Base-by-base conservation (phyloP, 2,888 invertebrate species). In the Diogma glabrata region DNA sequence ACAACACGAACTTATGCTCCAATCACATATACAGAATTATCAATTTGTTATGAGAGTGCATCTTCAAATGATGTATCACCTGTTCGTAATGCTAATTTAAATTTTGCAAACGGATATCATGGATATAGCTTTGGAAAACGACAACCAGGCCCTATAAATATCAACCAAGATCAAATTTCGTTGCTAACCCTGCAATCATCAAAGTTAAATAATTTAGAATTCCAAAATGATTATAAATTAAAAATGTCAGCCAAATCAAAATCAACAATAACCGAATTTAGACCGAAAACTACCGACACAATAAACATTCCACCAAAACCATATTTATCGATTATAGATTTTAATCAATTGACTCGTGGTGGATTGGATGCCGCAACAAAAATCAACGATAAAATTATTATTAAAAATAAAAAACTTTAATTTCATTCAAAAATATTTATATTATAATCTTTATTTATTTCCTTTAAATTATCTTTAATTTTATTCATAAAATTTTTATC, bases 321-420 rank as follows among this genome's bases (percentile, higher is more conserved):
- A n/a, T 76, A 77, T 61, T 72, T 84, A 54, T 78, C 82, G 22
- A 82, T 84, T 59, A 82, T 84, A 56, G 83, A 84, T 71, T 79
- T 84, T 63, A 84, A 83, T 72, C 74, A 79, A 65, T 74, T 83
- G 62, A 79, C 81, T 6, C 71, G 77, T 49, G 77, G 77, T 28
- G 77, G 78, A 51, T 67, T 79, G 47, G 77, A 77, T 53, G 63
- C 70, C 53, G 74, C 73, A 30, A 66, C 64, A 10, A 51, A 50
- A 9, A 49, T 51, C 43, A 43, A 28, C 3, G 47, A 49, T 30
- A 28, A 28, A 28, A 30, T 14, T n/a, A n/a, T 7, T 28, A 28
- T 22, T 26, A 47, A 47, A 28, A 47, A 28, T 30, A 4, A 33
- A 48, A n/a, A n/a, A 20, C 28, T 12, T 17, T 30, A 30, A 19